Evolutionary conservation across 2,888 invertebrate species (phyloP), one percentile per base, ranked within the genome.

Genomic region (Polylopha cassiicola): DNA sequence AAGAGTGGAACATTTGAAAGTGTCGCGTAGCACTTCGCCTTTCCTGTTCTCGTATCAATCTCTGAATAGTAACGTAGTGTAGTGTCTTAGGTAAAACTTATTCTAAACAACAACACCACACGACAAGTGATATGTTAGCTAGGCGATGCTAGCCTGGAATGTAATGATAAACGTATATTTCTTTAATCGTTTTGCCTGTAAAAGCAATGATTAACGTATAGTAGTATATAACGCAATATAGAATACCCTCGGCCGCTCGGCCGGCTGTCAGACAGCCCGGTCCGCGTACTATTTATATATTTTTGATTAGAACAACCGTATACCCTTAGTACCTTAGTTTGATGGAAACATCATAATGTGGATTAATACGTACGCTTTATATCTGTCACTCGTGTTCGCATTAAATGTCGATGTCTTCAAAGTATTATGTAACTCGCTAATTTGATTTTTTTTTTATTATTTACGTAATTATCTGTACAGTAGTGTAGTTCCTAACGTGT

Each of bases 31-130:
- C 18, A 21, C 18, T 43, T 31, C 21, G 37, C 38, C 27, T 27
- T 36, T 34, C 17, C 29, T 29, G 11, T 4, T 27, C 13, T 63
- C 73, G 72, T 77, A 78, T 76, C 77, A 69, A 73, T 77, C 74
- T 77, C 76, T 84, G 84, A 84, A 65, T 81, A 82, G 80, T 38
- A 62, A 58, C 51, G 81, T 82, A 81, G 82, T 39, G 81, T 84
- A 84, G 84, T 81, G 81, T 79, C 74, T 81, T 84, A 82, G 82
- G 72, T 76, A 73, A 73, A 73, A 70, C 64, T 67, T 71, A 81
- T 82, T 84, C 82, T 81, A 84, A 84, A 82, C 67, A 70, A 65
- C 79, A 79, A 84, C 84, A 84, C 84, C 84, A 84, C 74, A 74
- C 72, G 66, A 73, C 61, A 75, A 81, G 84, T 84, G 84, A 84